phyloP scores from a whole-genome alignment of 2,797 vertebrate genomes.

The Brachymystax lenok region DNA sequence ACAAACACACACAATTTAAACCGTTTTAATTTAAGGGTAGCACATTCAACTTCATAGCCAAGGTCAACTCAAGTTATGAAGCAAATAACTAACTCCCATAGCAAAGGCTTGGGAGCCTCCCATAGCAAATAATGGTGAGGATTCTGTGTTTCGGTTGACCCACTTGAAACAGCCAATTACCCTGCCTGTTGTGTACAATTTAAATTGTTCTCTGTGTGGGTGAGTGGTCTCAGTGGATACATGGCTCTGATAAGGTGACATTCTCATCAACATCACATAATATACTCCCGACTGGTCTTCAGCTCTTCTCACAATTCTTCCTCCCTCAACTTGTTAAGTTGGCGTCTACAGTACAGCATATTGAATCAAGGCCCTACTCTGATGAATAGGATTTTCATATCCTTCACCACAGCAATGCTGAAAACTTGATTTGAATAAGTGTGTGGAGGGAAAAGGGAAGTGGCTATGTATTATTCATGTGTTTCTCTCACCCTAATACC shows the following conservation, averaged over 20 bases:
- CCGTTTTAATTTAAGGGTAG: conserved; percentile 28
- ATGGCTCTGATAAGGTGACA: not conserved
- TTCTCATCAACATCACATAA: conserved; percentile 22
- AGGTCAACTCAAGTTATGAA: conserved; percentile 34
- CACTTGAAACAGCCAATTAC: conserved; percentile 32
- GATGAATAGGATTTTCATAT: conserved; percentile 55
- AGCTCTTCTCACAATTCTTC: conserved; percentile 21
- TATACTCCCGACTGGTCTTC: conserved; percentile 60
- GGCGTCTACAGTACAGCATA: not conserved
- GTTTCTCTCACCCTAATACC: conserved; percentile 54
- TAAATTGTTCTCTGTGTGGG: conserved; percentile 68
- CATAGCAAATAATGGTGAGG: not conserved
- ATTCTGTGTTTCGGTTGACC: not conserved
- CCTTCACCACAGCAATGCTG: conserved; percentile 57
- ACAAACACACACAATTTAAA: conserved; percentile 15
- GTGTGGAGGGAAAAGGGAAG: conserved; percentile 11
- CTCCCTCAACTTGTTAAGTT: not conserved
- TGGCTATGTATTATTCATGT: conserved; percentile 34
- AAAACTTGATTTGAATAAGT: conserved; percentile 34
- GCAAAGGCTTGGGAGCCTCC: not conserved
- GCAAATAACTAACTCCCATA: not conserved
- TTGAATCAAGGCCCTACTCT: conserved; percentile 37
- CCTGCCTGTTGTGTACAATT: conserved; percentile 60
- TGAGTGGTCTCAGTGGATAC: not conserved
- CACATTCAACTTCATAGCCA: conserved; percentile 25